These are phyloP conservation scores for Fratercula arctica DNA, from an alignment of 2,797 vertebrate genomes.

Conservation along the genomic window DNA sequence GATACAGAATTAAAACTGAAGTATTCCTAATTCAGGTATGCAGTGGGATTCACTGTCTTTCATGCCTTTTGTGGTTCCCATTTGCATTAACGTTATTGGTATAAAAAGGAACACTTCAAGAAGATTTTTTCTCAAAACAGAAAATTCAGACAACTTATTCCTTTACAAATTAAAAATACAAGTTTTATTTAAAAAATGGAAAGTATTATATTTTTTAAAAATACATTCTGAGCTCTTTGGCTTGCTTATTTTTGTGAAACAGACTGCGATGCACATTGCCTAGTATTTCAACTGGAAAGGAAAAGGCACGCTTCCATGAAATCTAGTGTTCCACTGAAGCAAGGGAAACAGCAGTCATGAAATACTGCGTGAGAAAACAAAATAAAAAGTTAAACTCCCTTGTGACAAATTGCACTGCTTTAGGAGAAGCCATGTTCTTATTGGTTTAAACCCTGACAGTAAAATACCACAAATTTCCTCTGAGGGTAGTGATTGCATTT, in stretches of 20 bases:
- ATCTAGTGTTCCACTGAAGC: neutral
- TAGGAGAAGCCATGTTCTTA: slow-evolving; percentile 34
- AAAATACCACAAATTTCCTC: slow-evolving; percentile 32
- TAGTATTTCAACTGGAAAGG: neutral
- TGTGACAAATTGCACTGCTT: neutral
- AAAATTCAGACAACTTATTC: neutral
- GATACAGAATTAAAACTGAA: neutral
- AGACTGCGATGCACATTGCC: neutral
- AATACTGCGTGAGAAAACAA: slow-evolving; percentile 9
- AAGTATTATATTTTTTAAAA: neutral
- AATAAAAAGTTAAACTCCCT: slow-evolving; percentile 16
- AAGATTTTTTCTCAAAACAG: neutral
- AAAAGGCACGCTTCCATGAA: slow-evolving; percentile 11
- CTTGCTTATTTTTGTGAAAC: neutral
- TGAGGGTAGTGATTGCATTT: slow-evolving; percentile 3
- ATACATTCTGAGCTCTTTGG: neutral
- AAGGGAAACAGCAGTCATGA: slow-evolving; percentile 3
- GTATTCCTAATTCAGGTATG: neutral
- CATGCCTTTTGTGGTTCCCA: neutral
- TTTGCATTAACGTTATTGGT: neutral
- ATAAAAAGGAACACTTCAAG: neutral
- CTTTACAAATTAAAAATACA: neutral
- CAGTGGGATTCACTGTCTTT: neutral
- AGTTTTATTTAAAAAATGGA: neutral
- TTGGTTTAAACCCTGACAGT: slow-evolving; percentile 39